Base-by-base conservation (phyloP, 1,140 invertebrate species). In the Zaprionus lachaisei region DNA sequence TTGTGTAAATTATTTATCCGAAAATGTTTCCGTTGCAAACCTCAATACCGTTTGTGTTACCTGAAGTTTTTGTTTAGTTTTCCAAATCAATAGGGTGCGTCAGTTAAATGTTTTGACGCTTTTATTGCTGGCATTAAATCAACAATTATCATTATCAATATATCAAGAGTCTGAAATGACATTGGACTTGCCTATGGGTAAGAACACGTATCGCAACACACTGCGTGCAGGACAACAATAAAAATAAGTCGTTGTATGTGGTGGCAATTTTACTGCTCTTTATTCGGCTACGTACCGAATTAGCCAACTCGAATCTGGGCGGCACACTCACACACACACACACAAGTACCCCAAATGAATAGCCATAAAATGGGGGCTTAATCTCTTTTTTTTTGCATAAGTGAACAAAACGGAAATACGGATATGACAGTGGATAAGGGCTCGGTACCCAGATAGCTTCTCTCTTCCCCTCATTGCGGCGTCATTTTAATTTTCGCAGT, bases 401-500 rank as follows among this genome's bases (percentile, higher is more conserved):
- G 55, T 55, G 49, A n/a, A 17, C 49, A 44, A 11, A 71, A 56
- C 51, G 60, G 47, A 28, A 63, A 41, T 60, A 75, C 31, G 60
- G 51, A 55, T 47, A 76, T 56, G 74, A 41, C 55, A 66, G 49
- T 73, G 71, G 57, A 69, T 57, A 82, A 41, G 71, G 63, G 65
- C 38, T 41, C n/a, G n/a, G 41, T 47, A 20, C 41, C n/a, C 41
- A 3, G 41, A 6, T n/a, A 44, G 41, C 41, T 47, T 65, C 31
- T 66, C 72, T 80, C 62, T 55, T 22, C 28, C 17, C 17, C 37
- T 61, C 26, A 41, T 44, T 37, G 31, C 55, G 62, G 76, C 55
- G 56, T 22, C 75, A 86, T 85, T 83, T 86, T 79, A 72, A 85
- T 82, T 79, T 81, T 65, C 74, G 20, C 69, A 77, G 72, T 69